These are phyloP conservation scores for Eupithecia centaureata DNA, from an alignment of 2,888 invertebrate genomes.

Conservation along the genomic window DNA sequence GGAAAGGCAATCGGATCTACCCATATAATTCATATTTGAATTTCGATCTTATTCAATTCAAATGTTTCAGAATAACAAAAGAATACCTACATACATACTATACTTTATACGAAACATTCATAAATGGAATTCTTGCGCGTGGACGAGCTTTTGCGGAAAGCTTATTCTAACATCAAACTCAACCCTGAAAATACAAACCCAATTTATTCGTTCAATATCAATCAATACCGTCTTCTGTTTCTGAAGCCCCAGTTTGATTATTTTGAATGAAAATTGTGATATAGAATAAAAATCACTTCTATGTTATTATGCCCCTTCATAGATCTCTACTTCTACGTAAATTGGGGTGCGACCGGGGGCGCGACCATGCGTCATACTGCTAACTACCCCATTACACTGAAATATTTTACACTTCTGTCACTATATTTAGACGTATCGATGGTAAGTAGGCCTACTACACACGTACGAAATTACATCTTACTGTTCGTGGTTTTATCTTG, in stretches of 20 bases:
- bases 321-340: conserved; percentile 9
- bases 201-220: neutral
- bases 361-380: conserved; percentile 53
- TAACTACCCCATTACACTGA: conserved; percentile 39
- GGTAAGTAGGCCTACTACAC: too few relatives aligned
- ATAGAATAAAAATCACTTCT: neutral
- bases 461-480: too few relatives aligned
- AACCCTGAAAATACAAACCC: neutral
- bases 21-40: neutral
- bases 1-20: conserved; percentile 2
- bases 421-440: conserved; percentile 14
- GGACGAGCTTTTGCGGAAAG: neutral
- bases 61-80: neutral
- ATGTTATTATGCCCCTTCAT: conserved; percentile 2
- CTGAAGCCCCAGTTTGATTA: neutral
- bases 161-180: neutral
- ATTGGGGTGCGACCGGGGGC: conserved; percentile 44
- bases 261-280: neutral
- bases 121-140: neutral
- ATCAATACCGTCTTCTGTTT: neutral
- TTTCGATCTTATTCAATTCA: neutral
- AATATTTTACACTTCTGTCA: conserved; percentile 21
- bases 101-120: neutral
- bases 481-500: too few relatives aligned
- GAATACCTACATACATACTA: neutral